Percentiles rank a stretch among this genome's conserved stretches.
Evolutionary conservation across 2,888 invertebrate genomes (phyloP).

Genomic region (Drosophila cracens): DNA sequence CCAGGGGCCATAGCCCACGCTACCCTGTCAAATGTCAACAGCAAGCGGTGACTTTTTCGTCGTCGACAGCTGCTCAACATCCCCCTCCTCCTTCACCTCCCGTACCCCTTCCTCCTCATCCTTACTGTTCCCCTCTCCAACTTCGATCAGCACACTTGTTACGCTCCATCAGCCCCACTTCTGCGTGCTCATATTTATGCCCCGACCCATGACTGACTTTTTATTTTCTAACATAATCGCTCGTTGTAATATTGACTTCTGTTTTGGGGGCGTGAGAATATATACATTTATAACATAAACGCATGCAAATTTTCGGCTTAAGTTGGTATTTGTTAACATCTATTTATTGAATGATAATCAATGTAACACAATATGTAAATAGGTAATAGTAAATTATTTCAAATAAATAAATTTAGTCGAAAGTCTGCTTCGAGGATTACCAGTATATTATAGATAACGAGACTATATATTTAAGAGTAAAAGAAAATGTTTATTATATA

Average conservation of each 20-base stretch:
- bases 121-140: constrained; percentile 14
- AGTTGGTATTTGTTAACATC: not conserved
- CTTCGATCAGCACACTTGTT: not conserved
- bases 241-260: constrained; percentile 41
- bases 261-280: constrained; percentile 1
- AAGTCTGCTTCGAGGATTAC: not conserved
- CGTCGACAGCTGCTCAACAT: constrained; percentile 64
- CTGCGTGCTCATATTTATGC: constrained; percentile 46
- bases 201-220: constrained; percentile 17
- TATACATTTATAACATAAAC: not conserved
- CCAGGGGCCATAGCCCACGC: constrained; percentile 48
- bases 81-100: not conserved
- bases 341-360: not conserved
- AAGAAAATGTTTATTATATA: not conserved
- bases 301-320: not conserved
- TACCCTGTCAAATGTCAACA: constrained; percentile 81
- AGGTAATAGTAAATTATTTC: not conserved
- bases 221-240: constrained; percentile 51
- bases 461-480: not conserved
- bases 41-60: constrained; percentile 62
- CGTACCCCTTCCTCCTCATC: not conserved
- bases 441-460: not conserved
- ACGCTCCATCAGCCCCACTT: not conserved
- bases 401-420: not conserved
- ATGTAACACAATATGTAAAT: not conserved